phyloP scores from a whole-genome alignment of 2,888 invertebrate genomes.

The Notodonta dromedarius region DNA sequence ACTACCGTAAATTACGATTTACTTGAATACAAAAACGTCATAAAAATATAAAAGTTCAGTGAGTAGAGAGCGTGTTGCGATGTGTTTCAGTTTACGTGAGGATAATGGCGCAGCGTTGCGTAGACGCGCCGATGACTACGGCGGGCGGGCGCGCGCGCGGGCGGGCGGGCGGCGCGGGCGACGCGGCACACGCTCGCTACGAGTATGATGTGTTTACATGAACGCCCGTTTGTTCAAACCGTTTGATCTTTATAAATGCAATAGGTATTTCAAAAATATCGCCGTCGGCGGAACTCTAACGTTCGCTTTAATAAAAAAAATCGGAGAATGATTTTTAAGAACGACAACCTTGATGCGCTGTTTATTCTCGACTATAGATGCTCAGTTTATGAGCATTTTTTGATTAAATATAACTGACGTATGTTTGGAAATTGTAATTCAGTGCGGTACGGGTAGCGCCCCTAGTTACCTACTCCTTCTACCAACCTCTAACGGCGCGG shows the following conservation, averaged over 20 bases:
- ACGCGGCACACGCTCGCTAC: conserved; percentile 41
- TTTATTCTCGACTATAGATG: conserved; percentile 69
- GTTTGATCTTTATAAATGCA: conserved; percentile 84
- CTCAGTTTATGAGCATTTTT: conserved; percentile 73
- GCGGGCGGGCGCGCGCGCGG: conserved; percentile 18
- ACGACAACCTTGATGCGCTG: conserved; percentile 79
- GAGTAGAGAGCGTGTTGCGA: conserved; percentile 35
- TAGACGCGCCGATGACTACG: conserved; percentile 44
- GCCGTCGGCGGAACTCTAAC: conserved; percentile 67
- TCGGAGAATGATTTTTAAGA: conserved; percentile 75
- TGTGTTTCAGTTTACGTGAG: conserved; percentile 46
- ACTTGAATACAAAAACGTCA: conserved; percentile 33
- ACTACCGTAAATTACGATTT: conserved; percentile 19
- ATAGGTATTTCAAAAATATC: conserved; percentile 82
- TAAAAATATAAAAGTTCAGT: conserved; percentile 43
- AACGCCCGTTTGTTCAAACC: conserved; percentile 76
- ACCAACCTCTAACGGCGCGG: conserved; percentile 12
- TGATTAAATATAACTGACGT: conserved; percentile 66
- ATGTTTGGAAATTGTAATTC: conserved; percentile 63
- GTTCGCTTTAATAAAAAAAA: conserved; percentile 73
- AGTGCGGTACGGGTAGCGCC: conserved; percentile 43
- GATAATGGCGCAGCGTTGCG: conserved; percentile 55
- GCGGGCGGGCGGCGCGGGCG: conserved; percentile 16
- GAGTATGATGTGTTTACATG: conserved; percentile 78
- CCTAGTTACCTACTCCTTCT: conserved; percentile 14